Percentiles rank a stretch among this genome's conserved stretches.
These are phyloP conservation scores for Geococcyx californianus DNA, from an alignment of 2,113 vertebrate species.

Conservation along the genomic window DNA sequence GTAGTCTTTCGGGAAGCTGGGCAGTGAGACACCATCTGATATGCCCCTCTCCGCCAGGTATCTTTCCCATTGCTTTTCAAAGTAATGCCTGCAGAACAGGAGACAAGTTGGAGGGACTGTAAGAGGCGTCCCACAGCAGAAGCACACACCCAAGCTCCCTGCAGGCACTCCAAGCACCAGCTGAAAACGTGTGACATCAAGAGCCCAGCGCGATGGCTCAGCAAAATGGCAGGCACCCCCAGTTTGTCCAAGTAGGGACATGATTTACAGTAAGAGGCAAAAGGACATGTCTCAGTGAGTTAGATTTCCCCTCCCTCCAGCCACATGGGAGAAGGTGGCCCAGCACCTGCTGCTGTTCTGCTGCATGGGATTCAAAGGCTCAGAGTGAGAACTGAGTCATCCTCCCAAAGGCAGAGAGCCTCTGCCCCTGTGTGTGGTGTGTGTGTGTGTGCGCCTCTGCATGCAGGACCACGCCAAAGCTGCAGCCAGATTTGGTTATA, in stretches of 20 bases:
- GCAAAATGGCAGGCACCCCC: neutral
- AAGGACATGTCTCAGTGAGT: neutral
- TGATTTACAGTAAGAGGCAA: slow-evolving; percentile 51
- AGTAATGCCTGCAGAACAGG: slow-evolving; percentile 76
- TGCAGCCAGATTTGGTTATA: slow-evolving; percentile 10
- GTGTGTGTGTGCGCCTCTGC: neutral
- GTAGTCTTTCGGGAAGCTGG: slow-evolving; percentile 73
- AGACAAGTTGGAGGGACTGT: fast-evolving
- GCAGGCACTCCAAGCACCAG: fast-evolving
- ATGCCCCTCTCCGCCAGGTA: slow-evolving; percentile 80
- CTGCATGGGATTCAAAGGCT: slow-evolving; percentile 28
- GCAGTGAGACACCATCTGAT: slow-evolving; percentile 63
- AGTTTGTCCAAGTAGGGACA: neutral
- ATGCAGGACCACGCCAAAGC: neutral
- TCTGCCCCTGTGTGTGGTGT: neutral
- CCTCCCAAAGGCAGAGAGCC: neutral
- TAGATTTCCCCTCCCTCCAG: slow-evolving; percentile 36
- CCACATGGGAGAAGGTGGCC: slow-evolving; percentile 7
- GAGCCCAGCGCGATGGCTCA: fast-evolving
- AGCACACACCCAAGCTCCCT: fast-evolving
- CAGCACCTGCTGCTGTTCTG: neutral
- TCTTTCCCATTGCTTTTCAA: slow-evolving; percentile 75
- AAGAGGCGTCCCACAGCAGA: neutral
- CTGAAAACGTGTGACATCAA: fast-evolving
- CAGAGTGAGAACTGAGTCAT: slow-evolving; percentile 52